Evolutionary conservation across 2,888 invertebrate genomes (phyloP).

Genomic region (Steinernema scapterisci): DNA sequence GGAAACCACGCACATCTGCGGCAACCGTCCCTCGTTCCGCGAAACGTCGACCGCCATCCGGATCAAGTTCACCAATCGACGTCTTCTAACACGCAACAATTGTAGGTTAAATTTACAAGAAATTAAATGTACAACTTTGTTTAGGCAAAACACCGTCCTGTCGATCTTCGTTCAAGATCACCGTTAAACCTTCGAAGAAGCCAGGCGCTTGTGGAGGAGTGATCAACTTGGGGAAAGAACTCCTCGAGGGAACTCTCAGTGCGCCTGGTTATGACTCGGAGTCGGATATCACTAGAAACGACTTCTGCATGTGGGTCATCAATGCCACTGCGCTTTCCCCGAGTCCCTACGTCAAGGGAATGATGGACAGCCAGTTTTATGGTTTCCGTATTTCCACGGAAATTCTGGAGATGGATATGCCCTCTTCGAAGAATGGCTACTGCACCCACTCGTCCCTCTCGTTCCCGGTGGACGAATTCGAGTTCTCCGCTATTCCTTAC

Average conservation of each 20-base stretch:
- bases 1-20: constrained; percentile 12
- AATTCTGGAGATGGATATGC: constrained; percentile 13
- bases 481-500: background rate
- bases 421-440: background rate
- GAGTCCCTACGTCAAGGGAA: background rate
- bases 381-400: constrained; percentile 3
- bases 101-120: background rate
- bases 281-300: background rate
- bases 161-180: constrained; percentile 6
- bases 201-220: background rate
- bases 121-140: background rate
- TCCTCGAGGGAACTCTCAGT: background rate
- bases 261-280: background rate
- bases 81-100: background rate
- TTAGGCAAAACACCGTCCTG: background rate
- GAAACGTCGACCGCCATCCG: constrained; percentile 5
- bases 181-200: background rate
- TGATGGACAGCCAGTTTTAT: background rate
- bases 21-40: background rate
- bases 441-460: constrained; percentile 9
- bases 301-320: constrained; percentile 22
- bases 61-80: background rate
- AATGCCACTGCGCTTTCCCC: constrained; percentile 6
- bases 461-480: constrained; percentile 10
- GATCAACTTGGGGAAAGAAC: background rate